Base-by-base conservation (phyloP, 1,140 invertebrate genomes). In the Solen grandis region DNA sequence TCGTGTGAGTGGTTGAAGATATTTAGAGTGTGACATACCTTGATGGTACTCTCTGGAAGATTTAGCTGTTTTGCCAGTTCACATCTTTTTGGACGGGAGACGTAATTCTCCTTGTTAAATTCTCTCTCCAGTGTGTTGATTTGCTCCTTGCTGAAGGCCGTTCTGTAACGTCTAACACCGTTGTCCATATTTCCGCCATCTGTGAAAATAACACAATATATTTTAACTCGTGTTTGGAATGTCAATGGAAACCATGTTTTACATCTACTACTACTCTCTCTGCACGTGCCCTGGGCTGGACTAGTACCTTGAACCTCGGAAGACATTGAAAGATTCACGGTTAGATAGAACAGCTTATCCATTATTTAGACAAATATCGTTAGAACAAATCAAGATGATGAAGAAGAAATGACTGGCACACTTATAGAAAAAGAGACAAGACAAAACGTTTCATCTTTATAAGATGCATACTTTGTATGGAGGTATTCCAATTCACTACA, bases 51-150 rank as follows among this genome's bases (percentile, higher is more conserved):
- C 92, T 99, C 99, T 0, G 98, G 97, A 0, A 99, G 93, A 84
- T 97, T 96, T 19, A 99, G 93, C 85, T 98, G 96, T 2, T 96
- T 94, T 0, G 99, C 98, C n/a, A 99, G 92, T 92, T 99, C 98
- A 90, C 97, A 98, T 78, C 99, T 93, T 78, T 97, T 94, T 0
- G 98, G 98, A 60, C 98, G 93, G 0, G 97, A 99, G 0, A 99
- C 98, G 91, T 99, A 99, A 92, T 99, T 99, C 93, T 99, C 99
- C 87, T 97, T 96, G 88, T 95, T 94, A 91, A 99, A 99, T 91
- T 99, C 99, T 87, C 98, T 97, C 92, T 99, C 99, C n/a, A 99
- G 92, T 50, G 97, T 93, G 0, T 94, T 94, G 25, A 99, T 93
- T 91, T 99, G 99, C 89, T 99, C 98, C 33, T 98, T 94, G 0